These are phyloP conservation scores for Columba guinea DNA, from an alignment of 2,797 vertebrate species.

Conservation along the genomic window DNA sequence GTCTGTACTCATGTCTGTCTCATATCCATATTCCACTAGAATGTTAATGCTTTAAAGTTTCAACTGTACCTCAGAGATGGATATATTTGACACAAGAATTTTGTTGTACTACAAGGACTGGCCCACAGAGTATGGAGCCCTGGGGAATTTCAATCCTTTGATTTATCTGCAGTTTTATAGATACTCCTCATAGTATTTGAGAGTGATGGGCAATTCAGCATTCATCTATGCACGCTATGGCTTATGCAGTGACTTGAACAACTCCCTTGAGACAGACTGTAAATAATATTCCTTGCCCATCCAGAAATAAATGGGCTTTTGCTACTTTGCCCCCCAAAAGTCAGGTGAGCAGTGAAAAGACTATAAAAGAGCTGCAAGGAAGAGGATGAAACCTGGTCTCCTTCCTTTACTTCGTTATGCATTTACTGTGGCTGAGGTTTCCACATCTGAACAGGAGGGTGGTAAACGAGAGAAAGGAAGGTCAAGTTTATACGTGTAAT, in stretches of 20 bases:
- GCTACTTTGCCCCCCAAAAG: not conserved
- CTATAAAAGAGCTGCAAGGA: not conserved
- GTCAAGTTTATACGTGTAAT: not conserved
- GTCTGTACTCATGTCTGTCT: not conserved
- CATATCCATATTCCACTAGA: constrained; percentile 26
- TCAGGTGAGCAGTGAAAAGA: not conserved
- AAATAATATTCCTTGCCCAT: constrained; percentile 34
- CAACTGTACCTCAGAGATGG: not conserved
- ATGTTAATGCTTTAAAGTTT: constrained; percentile 49
- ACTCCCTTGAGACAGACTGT: constrained; percentile 3
- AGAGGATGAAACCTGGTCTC: not conserved
- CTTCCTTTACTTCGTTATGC: not conserved
- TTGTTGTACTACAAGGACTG: constrained; percentile 42
- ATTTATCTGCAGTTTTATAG: constrained; percentile 51
- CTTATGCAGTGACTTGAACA: constrained; percentile 35
- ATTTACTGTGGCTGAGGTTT: not conserved
- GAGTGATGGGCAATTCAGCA: constrained; percentile 44
- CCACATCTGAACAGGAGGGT: not conserved
- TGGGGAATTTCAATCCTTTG: constrained; percentile 5
- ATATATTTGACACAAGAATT: constrained; percentile 33
- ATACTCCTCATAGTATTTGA: constrained; percentile 44
- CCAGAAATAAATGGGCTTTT: constrained; percentile 16
- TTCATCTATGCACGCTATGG: constrained; percentile 23
- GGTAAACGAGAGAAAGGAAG: not conserved
- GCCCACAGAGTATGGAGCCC: not conserved